These are phyloP conservation scores for Aphelinus atriplicis DNA, from an alignment of 1,140 invertebrate genomes.

Conservation along the genomic window DNA sequence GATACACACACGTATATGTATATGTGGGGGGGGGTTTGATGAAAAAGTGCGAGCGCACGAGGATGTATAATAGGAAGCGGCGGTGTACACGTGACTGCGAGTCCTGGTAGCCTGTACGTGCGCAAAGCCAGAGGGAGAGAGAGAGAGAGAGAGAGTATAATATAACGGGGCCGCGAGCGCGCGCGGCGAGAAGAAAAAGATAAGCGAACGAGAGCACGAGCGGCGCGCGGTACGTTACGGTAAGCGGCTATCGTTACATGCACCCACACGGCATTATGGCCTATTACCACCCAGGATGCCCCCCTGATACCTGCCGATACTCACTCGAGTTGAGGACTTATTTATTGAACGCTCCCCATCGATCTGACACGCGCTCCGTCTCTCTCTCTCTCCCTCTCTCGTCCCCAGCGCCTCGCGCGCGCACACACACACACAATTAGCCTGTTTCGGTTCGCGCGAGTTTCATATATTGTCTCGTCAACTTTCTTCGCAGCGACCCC, in stretches of 20 bases:
- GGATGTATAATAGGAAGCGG: not conserved
- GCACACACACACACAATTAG: too few species aligned
- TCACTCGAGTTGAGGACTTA: constrained; percentile 49
- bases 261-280: constrained; percentile 44
- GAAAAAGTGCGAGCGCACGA: too few species aligned
- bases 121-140: constrained; percentile 33
- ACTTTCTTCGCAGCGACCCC: constrained; percentile 3
- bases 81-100: constrained; percentile 37
- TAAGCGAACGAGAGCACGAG: constrained; percentile 31
- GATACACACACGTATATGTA: constrained; percentile 1
- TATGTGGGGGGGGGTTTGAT: too few species aligned
- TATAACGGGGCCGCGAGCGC: constrained; percentile 19
- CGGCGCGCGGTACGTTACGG: constrained; percentile 21
- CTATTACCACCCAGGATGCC: constrained; percentile 53
- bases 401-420: too few species aligned
- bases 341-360: constrained; percentile 51
- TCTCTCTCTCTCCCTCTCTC: too few species aligned
- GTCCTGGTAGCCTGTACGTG: constrained; percentile 35
- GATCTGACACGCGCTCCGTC: constrained; percentile 15
- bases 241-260: constrained; percentile 41
- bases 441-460: too few species aligned
- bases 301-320: constrained; percentile 37
- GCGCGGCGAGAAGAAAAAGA: constrained; percentile 37
- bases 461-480: too few species aligned
- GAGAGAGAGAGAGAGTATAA: constrained; percentile 18